phyloP scores from a whole-genome alignment of 1,140 invertebrate species.

The Brachionus sp. region DNA sequence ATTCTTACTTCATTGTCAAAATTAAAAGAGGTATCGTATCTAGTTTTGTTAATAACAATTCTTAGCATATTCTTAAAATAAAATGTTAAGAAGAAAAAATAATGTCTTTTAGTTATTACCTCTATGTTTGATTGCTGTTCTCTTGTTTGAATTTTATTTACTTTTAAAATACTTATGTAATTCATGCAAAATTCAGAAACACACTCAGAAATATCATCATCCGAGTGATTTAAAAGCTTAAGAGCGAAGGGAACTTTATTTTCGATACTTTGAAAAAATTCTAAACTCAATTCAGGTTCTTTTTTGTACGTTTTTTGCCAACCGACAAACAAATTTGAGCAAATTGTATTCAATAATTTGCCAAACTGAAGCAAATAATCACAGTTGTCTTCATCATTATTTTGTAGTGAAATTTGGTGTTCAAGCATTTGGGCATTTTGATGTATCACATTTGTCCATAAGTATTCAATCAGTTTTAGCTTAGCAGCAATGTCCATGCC shows the following conservation, averaged over 20 bases:
- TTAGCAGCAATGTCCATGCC: constrained; percentile 66
- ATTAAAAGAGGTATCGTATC: constrained; percentile 63
- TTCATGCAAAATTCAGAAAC: constrained; percentile 63
- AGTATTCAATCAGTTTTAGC: constrained; percentile 63
- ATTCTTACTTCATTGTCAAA: constrained; percentile 61
- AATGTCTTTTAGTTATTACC: constrained; percentile 48
- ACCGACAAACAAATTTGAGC: constrained; percentile 20
- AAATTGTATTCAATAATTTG: constrained; percentile 39
- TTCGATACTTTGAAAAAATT: constrained; percentile 49
- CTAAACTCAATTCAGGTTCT: not conserved
- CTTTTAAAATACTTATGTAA: constrained; percentile 63
- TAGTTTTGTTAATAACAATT: constrained; percentile 63
- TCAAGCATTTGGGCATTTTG: constrained; percentile 56
- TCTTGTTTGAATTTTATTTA: constrained; percentile 50
- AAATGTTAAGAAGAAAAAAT: not conserved
- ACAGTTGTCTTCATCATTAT: constrained; percentile 47
- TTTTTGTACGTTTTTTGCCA: constrained; percentile 42
- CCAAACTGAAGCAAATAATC: constrained; percentile 40
- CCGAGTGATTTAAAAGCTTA: constrained; percentile 62
- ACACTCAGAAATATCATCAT: constrained; percentile 64
- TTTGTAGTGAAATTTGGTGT: constrained; percentile 49
- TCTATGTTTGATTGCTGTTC: constrained; percentile 57
- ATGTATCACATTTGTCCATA: constrained; percentile 60
- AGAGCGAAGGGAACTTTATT: constrained; percentile 62
- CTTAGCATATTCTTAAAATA: constrained; percentile 57